phyloP scores from a whole-genome alignment of 2,888 invertebrate species.

The Campoplex nolae region DNA sequence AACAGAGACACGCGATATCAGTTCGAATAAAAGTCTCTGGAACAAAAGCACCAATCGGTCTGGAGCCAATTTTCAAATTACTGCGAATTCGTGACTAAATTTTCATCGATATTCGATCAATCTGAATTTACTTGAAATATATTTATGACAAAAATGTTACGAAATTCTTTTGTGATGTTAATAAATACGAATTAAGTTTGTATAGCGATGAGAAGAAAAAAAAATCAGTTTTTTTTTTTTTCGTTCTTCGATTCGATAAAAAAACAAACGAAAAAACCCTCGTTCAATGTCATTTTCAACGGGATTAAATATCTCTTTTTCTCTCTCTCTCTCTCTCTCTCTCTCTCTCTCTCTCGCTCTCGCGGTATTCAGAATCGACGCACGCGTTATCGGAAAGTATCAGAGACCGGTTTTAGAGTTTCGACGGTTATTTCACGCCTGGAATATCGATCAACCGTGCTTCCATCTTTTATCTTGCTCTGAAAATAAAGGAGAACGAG shows the following conservation, averaged over 20 bases:
- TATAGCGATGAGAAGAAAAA: too few species aligned
- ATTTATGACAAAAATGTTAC: too few species aligned
- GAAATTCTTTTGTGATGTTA: too few species aligned
- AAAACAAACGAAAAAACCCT: neutral
- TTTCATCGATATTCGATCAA: neutral
- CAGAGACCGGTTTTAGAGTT: constrained; percentile 54
- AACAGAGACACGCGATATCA: constrained; percentile 10
- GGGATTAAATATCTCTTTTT: neutral
- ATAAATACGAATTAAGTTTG: too few species aligned
- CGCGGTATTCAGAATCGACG: constrained; percentile 14
- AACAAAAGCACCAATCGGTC: constrained; percentile 11
- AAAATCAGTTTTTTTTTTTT: neutral
- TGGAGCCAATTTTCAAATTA: neutral
- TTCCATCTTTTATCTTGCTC: constrained; percentile 35
- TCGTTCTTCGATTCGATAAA: neutral
- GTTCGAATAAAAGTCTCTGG: neutral
- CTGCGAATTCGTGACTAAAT: neutral
- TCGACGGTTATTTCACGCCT: constrained; percentile 49
- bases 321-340: neutral
- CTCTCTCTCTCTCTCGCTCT: neutral
- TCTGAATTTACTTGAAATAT: neutral
- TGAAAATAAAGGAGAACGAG: neutral
- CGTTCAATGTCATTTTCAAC: constrained; percentile 2
- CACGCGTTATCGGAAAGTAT: constrained; percentile 36
- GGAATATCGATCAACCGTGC: constrained; percentile 58